Evolutionary conservation across 1,140 invertebrate species (phyloP), one percentile per base, ranked within the genome.

Genomic region (Nasonia giraulti): DNA sequence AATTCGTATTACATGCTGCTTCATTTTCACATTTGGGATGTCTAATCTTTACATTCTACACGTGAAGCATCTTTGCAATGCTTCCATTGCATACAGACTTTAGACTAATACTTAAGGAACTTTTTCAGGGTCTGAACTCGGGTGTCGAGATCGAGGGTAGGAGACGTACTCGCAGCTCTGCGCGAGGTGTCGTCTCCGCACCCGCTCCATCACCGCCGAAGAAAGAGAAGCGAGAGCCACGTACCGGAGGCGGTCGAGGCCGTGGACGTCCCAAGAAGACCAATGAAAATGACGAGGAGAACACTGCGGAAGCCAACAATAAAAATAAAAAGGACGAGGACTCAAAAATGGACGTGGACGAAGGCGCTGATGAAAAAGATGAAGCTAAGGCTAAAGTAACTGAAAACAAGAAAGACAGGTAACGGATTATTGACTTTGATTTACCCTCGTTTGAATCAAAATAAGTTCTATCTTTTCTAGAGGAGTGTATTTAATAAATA

Each of bases 151-250:
- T 93, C 1, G 93, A 94, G 86, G 93, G 93, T 5, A 90, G 93
- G 82, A 91, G 93, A 83, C 93, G 93, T 82, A 94, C 93, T 7
- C 92, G 93, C 37, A 93, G 93, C 85, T 93, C 93, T 62, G 92
- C 92, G 40, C 88, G 93, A 84, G 93, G 93, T 14, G 86, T 93
- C 7, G 86, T 90, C 3, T 85, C 91, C 0, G 88, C 91, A 7
- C 90, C 91, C 27, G 90, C 91, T 7, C 92, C 93, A 66, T 91
- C 92, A 14, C 93, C 93, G 6, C 90, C 93, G 0, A 93, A 93
- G 47, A 93, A 93, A 75, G 91, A 93, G 27, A 93, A 94, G 66
- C 90, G 90, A 14, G 93, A 94, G 27, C 88, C 93, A 14, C 90
- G 87, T 6, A 88, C 90, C n/a, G 84, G 89, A 1, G 88, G 87